These are phyloP conservation scores for Piprites chloris DNA, from an alignment of 2,113 vertebrate genomes.

Conservation along the genomic window DNA sequence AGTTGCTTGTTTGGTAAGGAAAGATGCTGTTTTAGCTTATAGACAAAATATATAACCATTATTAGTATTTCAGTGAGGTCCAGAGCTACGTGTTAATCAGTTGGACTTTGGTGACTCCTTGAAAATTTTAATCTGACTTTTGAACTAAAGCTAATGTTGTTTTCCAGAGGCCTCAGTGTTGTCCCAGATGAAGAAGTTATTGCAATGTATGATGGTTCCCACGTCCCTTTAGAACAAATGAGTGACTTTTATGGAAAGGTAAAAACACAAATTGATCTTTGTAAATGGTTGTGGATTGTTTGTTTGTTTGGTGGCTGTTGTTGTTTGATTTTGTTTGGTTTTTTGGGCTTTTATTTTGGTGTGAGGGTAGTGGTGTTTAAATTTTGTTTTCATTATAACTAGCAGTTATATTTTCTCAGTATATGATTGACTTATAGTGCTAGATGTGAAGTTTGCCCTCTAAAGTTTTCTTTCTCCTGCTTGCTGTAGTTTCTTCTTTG, in stretches of 20 bases:
- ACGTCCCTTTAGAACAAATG: constrained; percentile 95
- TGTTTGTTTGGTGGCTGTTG: neutral
- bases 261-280: neutral
- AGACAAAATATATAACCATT: neutral
- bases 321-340: no score
- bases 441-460: neutral
- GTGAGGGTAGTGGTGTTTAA: neutral
- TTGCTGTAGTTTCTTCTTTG: neutral
- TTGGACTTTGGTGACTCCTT: neutral
- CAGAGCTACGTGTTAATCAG: neutral
- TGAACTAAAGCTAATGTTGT: neutral
- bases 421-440: neutral
- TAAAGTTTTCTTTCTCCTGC: neutral
- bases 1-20: neutral
- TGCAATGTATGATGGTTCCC: constrained; percentile 95
- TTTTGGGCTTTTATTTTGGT: neutral
- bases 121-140: neutral
- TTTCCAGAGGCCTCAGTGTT: constrained; percentile 87
- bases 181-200: constrained; percentile 94
- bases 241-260: constrained; percentile 99
- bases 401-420: neutral
- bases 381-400: neutral
- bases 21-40: neutral
- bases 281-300: neutral
- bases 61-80: neutral